phyloP scores from a whole-genome alignment of 1,140 invertebrate species.

The Eueides isabella region DNA sequence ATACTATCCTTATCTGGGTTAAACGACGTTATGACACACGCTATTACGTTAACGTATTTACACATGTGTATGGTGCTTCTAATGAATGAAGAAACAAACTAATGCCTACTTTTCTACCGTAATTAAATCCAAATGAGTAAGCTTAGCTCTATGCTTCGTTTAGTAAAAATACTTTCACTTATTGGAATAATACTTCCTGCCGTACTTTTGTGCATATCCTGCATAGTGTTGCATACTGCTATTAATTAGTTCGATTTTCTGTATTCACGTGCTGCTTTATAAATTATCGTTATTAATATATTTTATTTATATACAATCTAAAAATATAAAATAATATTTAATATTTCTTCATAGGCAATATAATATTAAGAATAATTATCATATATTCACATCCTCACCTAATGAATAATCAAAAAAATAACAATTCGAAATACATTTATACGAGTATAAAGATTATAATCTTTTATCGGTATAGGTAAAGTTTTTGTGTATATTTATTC shows the following conservation, averaged over 20 bases:
- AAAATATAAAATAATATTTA: no score
- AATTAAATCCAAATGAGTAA: slow-evolving; percentile 35
- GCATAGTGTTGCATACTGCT: background rate
- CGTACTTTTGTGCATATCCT: background rate
- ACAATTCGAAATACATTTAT: background rate
- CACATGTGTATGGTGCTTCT: slow-evolving; percentile 31
- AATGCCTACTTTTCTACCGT: slow-evolving; percentile 3
- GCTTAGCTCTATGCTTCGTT: slow-evolving; percentile 44
- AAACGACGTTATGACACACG: slow-evolving; percentile 37
- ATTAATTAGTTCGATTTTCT: background rate
- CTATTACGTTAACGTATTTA: slow-evolving; percentile 34
- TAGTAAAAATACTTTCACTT: slow-evolving; percentile 40
- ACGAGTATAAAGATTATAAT: background rate
- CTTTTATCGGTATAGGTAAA: no score
- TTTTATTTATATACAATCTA: background rate
- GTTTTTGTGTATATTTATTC: background rate
- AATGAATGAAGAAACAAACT: slow-evolving; percentile 36
- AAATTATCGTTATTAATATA: background rate
- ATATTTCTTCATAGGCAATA: background rate
- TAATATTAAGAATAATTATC: background rate
- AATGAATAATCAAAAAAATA: no score
- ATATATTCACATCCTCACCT: no score
- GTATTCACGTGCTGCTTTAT: background rate
- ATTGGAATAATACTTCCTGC: slow-evolving; percentile 13
- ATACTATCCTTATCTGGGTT: slow-evolving; percentile 34